phyloP scores from a whole-genome alignment of 2,113 vertebrate species.

The Oxyura jamaicensis region DNA sequence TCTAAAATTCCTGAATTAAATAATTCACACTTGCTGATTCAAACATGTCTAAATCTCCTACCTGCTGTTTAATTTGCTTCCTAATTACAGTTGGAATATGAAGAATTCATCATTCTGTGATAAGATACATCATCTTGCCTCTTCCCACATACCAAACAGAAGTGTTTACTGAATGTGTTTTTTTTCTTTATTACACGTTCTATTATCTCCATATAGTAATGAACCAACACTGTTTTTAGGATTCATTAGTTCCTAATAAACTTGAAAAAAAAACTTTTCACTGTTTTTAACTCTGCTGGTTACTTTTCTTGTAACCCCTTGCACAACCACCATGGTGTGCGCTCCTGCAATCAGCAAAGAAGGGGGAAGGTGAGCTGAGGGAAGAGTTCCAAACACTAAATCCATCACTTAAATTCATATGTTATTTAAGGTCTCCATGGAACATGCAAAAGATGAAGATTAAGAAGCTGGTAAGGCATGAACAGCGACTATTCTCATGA shows the following conservation, averaged over 20 bases:
- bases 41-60: background rate
- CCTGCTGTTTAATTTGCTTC: constrained; percentile 50
- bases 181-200: background rate
- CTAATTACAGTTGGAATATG: constrained; percentile 42
- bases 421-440: accelerated
- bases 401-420: background rate
- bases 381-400: background rate
- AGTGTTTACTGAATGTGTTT: background rate
- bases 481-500: background rate
- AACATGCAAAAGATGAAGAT: accelerated
- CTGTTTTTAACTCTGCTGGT: background rate
- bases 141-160: background rate
- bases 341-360: background rate
- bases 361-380: background rate
- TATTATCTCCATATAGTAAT: background rate
- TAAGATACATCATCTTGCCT: background rate
- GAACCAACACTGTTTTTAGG: background rate
- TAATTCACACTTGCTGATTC: constrained; percentile 3
- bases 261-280: background rate
- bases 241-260: background rate
- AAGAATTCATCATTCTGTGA: constrained; percentile 37
- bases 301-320: background rate
- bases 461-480: background rate
- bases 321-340: background rate
- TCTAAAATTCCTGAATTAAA: background rate